Conservation (phyloP, 2,888 invertebrate species). For the Neoscelio sp. region DNA sequence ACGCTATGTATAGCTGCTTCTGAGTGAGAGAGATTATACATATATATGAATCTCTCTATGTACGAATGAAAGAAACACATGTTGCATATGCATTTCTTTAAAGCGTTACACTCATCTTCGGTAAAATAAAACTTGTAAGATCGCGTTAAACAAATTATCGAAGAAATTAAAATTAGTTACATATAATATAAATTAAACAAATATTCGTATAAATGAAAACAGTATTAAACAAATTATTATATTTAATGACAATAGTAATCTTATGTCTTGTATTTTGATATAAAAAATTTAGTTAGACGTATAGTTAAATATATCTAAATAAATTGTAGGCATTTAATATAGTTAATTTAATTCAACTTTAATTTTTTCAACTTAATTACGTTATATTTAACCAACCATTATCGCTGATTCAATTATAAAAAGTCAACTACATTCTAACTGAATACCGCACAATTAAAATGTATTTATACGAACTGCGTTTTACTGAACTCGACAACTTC, state of each 20-base stretch:
- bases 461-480: constrained; percentile 3
- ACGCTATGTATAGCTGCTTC: constrained; percentile 29
- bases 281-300: no score
- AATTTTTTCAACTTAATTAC: no score
- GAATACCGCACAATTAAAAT: background rate
- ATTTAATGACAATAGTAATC: no score
- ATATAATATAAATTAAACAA: no score
- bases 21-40: constrained; percentile 19
- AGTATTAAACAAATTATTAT: no score
- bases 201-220: no score
- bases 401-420: background rate
- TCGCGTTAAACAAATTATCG: background rate
- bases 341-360: no score
- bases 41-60: no score
- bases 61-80: constrained; percentile 32
- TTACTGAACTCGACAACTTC: background rate
- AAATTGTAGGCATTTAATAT: no score
- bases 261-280: no score
- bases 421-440: background rate
- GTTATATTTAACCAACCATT: background rate
- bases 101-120: constrained; percentile 6
- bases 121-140: constrained; percentile 12
- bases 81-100: constrained; percentile 41
- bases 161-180: constrained; percentile 10
- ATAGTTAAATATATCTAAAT: no score